Conservation (phyloP, 2,888 invertebrate genomes). For the Latrodectus elegans region DNA sequence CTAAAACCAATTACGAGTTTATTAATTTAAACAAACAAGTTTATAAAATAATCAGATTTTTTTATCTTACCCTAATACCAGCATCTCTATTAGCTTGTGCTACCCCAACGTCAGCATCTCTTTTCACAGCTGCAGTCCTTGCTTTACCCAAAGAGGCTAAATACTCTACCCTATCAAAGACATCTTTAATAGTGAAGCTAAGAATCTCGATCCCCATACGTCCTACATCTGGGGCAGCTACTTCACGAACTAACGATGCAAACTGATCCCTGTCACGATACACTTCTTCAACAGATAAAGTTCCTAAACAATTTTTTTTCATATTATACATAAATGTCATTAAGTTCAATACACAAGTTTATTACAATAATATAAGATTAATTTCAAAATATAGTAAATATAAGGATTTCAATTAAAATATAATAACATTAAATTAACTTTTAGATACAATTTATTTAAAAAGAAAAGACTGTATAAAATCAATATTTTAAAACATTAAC, state of each 20-base stretch:
- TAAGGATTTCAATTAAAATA: no score
- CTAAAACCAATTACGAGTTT: no score
- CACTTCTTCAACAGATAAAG: conserved; percentile 97
- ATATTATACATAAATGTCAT: no score
- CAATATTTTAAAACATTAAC: no score
- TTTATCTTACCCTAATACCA: conserved; percentile 84
- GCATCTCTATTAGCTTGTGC: conserved; percentile 96
- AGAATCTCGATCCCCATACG: conserved; percentile 99
- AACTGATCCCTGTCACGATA: conserved; percentile 98
- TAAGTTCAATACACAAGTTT: no score
- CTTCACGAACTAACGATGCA: conserved; percentile 96
- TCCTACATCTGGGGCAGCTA: conserved; percentile 97
- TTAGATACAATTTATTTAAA: no score
- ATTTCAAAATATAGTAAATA: no score
- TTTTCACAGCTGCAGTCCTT: conserved; percentile 93
- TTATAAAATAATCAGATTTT: no score
- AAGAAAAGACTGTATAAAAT: no score
- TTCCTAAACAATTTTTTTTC: conserved; percentile 79
- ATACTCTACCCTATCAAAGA: conserved; percentile 97
- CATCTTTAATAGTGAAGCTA: conserved; percentile 98
- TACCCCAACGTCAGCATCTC: conserved; percentile 94
- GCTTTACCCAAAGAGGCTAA: conserved; percentile 93
- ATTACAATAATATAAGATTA: no score
- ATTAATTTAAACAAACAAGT: neutral
- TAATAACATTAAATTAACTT: no score